Evolutionary conservation across 2,797 vertebrate species (phyloP), one percentile per base, ranked within the genome.

Genomic region (Adrianichthys oophorus): DNA sequence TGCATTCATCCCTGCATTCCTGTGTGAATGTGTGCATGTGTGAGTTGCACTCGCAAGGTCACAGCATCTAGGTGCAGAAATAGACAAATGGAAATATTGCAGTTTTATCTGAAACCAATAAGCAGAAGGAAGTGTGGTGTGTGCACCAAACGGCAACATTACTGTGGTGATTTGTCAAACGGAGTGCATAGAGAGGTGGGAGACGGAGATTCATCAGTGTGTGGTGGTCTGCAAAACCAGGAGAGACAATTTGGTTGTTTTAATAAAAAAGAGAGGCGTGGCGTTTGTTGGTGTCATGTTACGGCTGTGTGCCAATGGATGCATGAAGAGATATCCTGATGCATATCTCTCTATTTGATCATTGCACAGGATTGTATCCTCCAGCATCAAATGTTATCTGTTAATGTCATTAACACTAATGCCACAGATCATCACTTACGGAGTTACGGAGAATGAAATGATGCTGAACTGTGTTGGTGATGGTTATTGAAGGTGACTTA

Each of bases 51-150:
- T 67, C 53, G 46, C 17, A 7, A 3, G 19, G 37, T 59, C 6
- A 41, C 45, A 26, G 3, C 69, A 78, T 82, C 56, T 50, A 79
- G 56, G 21, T 69, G 68, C 69, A 72, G 79, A 87, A 91, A 80
- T 80, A 76, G 75, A 85, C 58, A 44, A 83, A 84, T 81, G 77
- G 79, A 89, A 88, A 87, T 87, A 85, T 88, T 81, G 73, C 76
- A 58, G 64, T 66, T 88, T 87, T 89, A 91, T 87, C 86, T 84
- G 79, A 87, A 87, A 87, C 78, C 84, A 88, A 88, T 89, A 90
- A 86, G 60, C 62, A 78, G 55, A 61, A 77, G 83, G 82, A 87
- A 82, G 73, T 56, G 68, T 49, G 65, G 54, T 63, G 54, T 29
- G 0, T 54, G 68, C 67, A 63, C 32, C 75, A 83, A 85, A 82